These are phyloP conservation scores for Heliconius himera DNA, from an alignment of 1,140 invertebrate species.

Conservation along the genomic window DNA sequence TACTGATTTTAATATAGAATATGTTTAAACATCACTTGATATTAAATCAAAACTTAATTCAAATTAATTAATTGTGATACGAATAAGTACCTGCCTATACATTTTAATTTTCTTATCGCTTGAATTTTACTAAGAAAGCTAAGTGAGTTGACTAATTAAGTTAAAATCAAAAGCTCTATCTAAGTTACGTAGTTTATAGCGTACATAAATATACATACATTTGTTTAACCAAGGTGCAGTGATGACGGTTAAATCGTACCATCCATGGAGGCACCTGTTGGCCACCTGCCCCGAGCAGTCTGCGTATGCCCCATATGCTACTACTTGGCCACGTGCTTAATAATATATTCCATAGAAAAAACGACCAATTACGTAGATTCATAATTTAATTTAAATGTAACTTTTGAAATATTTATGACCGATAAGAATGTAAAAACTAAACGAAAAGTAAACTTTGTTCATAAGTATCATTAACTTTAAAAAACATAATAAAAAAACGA, in stretches of 20 bases:
- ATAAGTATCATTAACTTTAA: not conserved
- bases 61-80: not conserved
- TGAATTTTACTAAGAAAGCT: not conserved
- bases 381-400: not conserved
- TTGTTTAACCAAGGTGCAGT: constrained; percentile 17
- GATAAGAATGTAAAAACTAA: not conserved
- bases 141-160: not conserved
- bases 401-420: constrained; percentile 2
- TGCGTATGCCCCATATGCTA: constrained; percentile 27
- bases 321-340: constrained; percentile 1
- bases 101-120: not conserved
- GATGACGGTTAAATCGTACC: constrained; percentile 30
- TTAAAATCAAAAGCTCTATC: not conserved
- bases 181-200: not conserved
- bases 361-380: not conserved
- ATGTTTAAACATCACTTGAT: not conserved
- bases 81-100: not conserved
- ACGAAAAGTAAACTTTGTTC: not conserved
- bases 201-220: not conserved
- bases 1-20: constrained; percentile 2
- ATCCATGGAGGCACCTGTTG: constrained; percentile 32
- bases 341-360: not conserved
- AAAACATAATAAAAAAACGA: not conserved
- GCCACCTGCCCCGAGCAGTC: constrained; percentile 26
- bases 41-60: not conserved